phyloP scores from a whole-genome alignment of 1,140 invertebrate species.

The Plutomurus gul region DNA sequence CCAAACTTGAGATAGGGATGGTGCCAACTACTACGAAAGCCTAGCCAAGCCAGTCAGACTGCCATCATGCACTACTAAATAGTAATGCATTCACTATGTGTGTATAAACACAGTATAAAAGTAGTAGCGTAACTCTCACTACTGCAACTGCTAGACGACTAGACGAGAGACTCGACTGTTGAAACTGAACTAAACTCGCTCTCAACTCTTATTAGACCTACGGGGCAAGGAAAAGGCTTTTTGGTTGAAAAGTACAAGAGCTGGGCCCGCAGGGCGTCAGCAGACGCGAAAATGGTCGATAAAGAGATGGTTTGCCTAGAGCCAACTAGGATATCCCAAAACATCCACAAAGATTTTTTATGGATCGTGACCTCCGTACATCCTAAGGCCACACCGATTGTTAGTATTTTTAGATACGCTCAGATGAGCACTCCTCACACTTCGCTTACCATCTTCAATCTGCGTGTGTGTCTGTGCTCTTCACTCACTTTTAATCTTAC shows the following conservation, averaged over 20 bases:
- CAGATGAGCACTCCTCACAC: conserved; percentile 15
- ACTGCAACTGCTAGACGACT: too few species aligned
- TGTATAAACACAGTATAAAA: not conserved
- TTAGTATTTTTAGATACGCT: conserved; percentile 36
- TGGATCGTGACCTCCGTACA: conserved; percentile 38
- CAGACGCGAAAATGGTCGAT: conserved; percentile 44
- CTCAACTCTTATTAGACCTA: conserved; percentile 1
- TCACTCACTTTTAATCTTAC: too few species aligned
- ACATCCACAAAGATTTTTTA: conserved; percentile 40
- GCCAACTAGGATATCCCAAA: conserved; percentile 51
- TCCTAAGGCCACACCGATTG: conserved; percentile 24
- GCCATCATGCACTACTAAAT: too few species aligned
- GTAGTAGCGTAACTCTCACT: too few species aligned
- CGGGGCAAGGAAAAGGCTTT: conserved; percentile 26
- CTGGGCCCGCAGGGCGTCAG: conserved; percentile 2
- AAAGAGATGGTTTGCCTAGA: conserved; percentile 42
- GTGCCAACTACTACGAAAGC: too few species aligned
- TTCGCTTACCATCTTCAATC: too few species aligned
- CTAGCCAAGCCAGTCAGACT: too few species aligned
- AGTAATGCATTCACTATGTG: too few species aligned
- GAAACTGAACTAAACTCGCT: not conserved
- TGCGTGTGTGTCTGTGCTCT: not conserved
- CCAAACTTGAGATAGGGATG: too few species aligned
- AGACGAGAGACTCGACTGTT: too few species aligned
- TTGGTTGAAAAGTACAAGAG: conserved; percentile 45